phyloP scores from a whole-genome alignment of 2,797 vertebrate species.

The Bucorvus abyssinicus region DNA sequence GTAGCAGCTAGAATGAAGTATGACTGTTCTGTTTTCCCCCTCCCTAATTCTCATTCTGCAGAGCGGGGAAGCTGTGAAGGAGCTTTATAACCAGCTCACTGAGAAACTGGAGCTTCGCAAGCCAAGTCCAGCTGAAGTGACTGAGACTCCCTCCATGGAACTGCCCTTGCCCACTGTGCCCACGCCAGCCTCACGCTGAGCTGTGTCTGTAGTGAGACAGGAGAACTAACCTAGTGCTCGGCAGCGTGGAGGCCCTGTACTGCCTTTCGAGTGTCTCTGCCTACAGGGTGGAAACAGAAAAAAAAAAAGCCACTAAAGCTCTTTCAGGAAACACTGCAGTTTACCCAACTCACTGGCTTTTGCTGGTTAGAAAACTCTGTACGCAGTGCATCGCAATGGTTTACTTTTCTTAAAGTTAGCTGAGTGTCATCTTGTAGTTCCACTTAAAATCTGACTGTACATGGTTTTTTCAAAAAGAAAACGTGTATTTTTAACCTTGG shows the following conservation, averaged over 20 bases:
- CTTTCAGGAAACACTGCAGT: not conserved
- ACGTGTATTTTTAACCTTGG: slow-evolving; percentile 14
- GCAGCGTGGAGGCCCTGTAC: not conserved
- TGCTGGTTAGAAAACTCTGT: not conserved
- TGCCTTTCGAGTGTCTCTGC: not conserved
- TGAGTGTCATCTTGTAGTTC: not conserved
- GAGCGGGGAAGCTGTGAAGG: slow-evolving; percentile 91
- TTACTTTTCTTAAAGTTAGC: slow-evolving; percentile 15
- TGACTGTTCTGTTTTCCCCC: not conserved
- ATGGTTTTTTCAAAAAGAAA: not conserved
- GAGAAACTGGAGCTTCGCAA: slow-evolving; percentile 90
- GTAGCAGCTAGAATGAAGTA: not conserved
- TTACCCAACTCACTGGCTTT: not conserved
- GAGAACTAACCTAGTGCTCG: not conserved
- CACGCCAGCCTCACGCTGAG: slow-evolving; percentile 69
- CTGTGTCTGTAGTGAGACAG: not conserved
- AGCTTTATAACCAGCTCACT: slow-evolving; percentile 85
- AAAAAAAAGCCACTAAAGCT: not conserved
- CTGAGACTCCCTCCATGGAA: slow-evolving; percentile 85
- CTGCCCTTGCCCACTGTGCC: slow-evolving; percentile 85
- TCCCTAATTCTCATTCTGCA: slow-evolving; percentile 54
- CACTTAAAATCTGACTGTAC: not conserved
- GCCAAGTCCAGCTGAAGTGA: slow-evolving; percentile 80
- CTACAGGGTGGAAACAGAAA: not conserved
- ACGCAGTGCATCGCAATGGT: not conserved